phyloP scores from a whole-genome alignment of 2,797 vertebrate species.

The Coregonus ussuriensis region DNA sequence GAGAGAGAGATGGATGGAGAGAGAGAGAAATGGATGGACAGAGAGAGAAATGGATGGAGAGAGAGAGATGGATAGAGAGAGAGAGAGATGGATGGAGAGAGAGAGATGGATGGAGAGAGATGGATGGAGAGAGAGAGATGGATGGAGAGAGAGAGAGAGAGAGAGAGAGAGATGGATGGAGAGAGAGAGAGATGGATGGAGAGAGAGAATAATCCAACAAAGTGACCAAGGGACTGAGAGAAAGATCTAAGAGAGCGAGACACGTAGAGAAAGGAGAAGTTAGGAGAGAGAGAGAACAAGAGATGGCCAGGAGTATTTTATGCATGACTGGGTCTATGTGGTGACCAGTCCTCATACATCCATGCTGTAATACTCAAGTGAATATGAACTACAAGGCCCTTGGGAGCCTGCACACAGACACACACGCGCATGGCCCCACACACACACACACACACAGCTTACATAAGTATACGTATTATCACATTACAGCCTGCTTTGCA shows the following conservation, averaged over 20 bases:
- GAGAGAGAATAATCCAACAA: neutral
- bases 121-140: too few relatives aligned
- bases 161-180: neutral
- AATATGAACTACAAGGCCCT: constrained; percentile 52
- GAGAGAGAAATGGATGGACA: neutral
- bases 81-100: too few relatives aligned
- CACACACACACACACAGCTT: neutral
- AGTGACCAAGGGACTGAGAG: neutral
- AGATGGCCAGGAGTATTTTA: constrained; percentile 47
- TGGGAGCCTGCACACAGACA: constrained; percentile 64
- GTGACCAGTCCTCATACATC: constrained; percentile 17
- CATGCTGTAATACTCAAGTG: neutral
- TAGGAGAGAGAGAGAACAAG: constrained; percentile 24
- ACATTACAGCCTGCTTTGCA: constrained; percentile 73
- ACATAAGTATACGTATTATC: neutral
- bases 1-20: too few relatives aligned
- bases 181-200: constrained; percentile 9
- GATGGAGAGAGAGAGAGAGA: neutral
- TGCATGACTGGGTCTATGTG: constrained; percentile 24
- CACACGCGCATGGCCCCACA: constrained; percentile 15
- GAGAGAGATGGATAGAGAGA: too few relatives aligned
- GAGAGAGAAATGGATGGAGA: neutral
- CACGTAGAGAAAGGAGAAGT: too few relatives aligned
- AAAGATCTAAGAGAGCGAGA: neutral
- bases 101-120: too few relatives aligned